Evolutionary conservation across 2,113 vertebrate genomes (phyloP).

Genomic region (Anoplopoma fimbria): DNA sequence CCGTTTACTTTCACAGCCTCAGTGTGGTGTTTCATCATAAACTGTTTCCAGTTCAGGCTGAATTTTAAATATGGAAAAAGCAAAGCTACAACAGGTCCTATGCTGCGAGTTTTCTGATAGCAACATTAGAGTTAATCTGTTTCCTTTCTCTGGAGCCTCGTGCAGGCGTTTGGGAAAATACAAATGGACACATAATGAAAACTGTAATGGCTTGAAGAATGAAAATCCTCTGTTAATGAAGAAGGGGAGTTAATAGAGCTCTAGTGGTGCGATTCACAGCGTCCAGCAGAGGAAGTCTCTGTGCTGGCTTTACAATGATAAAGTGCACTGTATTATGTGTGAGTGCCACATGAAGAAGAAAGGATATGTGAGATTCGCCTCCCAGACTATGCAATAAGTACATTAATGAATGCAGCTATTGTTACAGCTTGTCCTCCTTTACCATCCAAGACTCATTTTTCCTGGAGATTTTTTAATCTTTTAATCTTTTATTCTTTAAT

Average conservation of each 20-base stretch:
- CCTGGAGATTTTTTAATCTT: constrained; percentile 15
- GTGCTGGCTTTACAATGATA: constrained; percentile 4
- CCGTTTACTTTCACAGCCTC: not conserved
- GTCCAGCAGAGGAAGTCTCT: constrained; percentile 22
- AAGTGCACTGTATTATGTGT: constrained; percentile 1
- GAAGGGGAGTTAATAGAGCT: constrained; percentile 56
- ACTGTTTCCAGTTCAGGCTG: constrained; percentile 6
- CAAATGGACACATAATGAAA: constrained; percentile 58
- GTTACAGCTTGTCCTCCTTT: constrained; percentile 9
- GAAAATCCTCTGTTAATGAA: constrained; percentile 60
- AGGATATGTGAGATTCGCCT: constrained; percentile 1
- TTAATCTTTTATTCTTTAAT: constrained; percentile 47
- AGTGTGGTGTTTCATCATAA: constrained; percentile 9
- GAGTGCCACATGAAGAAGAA: constrained; percentile 15
- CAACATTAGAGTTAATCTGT: constrained; percentile 54
- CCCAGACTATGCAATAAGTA: not conserved
- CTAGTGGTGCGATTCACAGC: constrained; percentile 26
- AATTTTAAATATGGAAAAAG: constrained; percentile 48
- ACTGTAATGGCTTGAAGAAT: constrained; percentile 65
- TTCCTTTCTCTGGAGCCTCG: constrained; percentile 43
- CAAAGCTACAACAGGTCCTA: constrained; percentile 23
- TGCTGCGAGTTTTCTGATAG: constrained; percentile 34
- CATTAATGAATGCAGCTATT: constrained; percentile 22
- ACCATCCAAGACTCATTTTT: constrained; percentile 8
- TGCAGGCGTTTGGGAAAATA: constrained; percentile 55